Evolutionary conservation across 64 coral and sea anemone species (phyloP), one percentile per base, ranked within the genome.

Genomic region (Catalaphyllia jardinei): DNA sequence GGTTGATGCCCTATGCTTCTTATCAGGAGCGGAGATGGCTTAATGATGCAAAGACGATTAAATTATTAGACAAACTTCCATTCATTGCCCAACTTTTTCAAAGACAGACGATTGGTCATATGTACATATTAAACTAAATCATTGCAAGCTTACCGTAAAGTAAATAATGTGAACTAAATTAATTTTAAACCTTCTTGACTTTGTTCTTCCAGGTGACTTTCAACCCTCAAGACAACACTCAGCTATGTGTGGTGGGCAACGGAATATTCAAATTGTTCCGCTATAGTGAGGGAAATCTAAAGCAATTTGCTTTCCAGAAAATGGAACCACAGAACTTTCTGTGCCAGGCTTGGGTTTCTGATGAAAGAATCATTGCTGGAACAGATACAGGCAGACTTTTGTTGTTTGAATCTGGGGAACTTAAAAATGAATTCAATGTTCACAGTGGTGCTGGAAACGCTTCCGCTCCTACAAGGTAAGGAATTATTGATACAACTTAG

Each of bases 301-400:
- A 99, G 75, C 97, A 99, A 79, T 99, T 99, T 95, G 97, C 97
- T 62, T 99, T 99, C 78, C 97, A 99, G 87, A 99, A 99, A 92
- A 93, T 99, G 91, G 97, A 99, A 71, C 97, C 97, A 71, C 97
- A 99, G 54, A 99, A 99, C 64, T 99, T 99, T 29, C 86, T 99
- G 19, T 95, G 93, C 71, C 97, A 99, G 82, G 93, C 97, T 11
- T 99, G 97, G 97, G 86, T 99, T 16, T 95, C 97, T 38, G 97
- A 99, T 81, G 97, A 99, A 22, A 99, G 94, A 85, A 99, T 99
- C 6, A 90, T 99, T n/a, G 91, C 97, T 76, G 97, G 97, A 2
- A 99, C 97, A 69, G 97, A 99, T 31, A 91, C 60, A 30, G 97
- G 97, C 5, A 86, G 88, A 31, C 52, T 99, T 18, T 76, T 99